These are phyloP conservation scores for Rhinogobio ventralis DNA, from an alignment of 2,797 vertebrate species.

Conservation along the genomic window DNA sequence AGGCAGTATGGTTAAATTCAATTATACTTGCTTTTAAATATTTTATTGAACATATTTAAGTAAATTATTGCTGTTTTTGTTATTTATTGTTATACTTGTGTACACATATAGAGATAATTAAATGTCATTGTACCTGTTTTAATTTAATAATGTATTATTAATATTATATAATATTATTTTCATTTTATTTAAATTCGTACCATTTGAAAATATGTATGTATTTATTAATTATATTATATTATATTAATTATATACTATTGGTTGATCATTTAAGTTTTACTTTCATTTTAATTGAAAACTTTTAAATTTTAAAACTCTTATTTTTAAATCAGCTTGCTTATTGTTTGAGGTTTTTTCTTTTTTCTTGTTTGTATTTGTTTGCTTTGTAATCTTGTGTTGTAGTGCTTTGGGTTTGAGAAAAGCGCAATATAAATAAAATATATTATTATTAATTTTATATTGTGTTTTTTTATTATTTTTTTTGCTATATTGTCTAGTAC, in stretches of 20 bases:
- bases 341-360: too few species aligned
- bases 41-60: not conserved
- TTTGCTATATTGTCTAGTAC: not conserved
- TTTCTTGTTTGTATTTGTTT: not conserved
- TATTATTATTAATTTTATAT: not conserved
- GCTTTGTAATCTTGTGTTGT: not conserved
- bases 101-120: not conserved
- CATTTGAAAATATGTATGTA: too few species aligned
- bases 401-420: not conserved
- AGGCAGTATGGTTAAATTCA: not conserved
- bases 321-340: not conserved
- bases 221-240: not conserved
- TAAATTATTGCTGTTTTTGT: not conserved
- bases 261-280: not conserved
- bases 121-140: not conserved
- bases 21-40: not conserved
- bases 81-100: not conserved
- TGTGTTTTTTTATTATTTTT: not conserved
- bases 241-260: not conserved
- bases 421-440: not conserved
- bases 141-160: not conserved
- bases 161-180: not conserved
- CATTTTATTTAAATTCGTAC: too few species aligned
- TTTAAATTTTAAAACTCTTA: too few species aligned
- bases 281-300: not conserved